Conservation (phyloP, 2,888 invertebrate genomes). For the Synergus japonicus region DNA sequence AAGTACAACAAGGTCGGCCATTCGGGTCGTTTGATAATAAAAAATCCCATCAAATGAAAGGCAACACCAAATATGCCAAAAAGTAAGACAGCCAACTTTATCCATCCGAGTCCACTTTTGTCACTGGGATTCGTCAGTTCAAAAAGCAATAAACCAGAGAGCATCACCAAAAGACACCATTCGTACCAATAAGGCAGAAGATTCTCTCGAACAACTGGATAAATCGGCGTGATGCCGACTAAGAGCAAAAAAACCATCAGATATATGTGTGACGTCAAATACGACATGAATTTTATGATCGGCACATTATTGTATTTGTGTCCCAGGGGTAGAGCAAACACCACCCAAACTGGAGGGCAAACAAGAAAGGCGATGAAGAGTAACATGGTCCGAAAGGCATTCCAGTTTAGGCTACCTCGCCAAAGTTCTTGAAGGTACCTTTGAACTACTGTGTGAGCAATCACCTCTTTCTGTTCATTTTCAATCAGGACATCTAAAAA, state of each 20-base stretch:
- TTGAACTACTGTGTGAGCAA: slow-evolving; percentile 98
- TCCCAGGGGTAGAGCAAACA: slow-evolving; percentile 95
- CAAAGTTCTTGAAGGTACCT: slow-evolving; percentile 98
- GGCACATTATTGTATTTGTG: slow-evolving; percentile 99
- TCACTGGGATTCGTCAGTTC: slow-evolving; percentile 99
- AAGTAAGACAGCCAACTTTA: slow-evolving; percentile 91
- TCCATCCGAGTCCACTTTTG: slow-evolving; percentile 97
- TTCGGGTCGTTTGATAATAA: slow-evolving; percentile 82
- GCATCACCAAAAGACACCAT: slow-evolving; percentile 95
- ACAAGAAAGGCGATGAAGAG: slow-evolving; percentile 95
- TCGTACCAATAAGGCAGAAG: slow-evolving; percentile 97
- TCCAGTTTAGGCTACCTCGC: slow-evolving; percentile 98
- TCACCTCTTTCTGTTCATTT: slow-evolving; percentile 98
- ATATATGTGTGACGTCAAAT: slow-evolving; percentile 98
- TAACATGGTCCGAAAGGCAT: slow-evolving; percentile 95
- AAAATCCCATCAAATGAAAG: slow-evolving; percentile 90
- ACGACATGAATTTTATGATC: slow-evolving; percentile 99
- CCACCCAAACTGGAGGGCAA: slow-evolving; percentile 97
- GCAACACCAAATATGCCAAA: slow-evolving; percentile 94
- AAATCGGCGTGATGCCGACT: slow-evolving; percentile 92
- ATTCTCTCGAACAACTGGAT: slow-evolving; percentile 88
- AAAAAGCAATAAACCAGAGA: slow-evolving; percentile 95
- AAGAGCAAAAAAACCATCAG: slow-evolving; percentile 95
- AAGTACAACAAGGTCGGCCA: slow-evolving; percentile 95
- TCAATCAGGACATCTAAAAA: slow-evolving; percentile 98